These are phyloP conservation scores for Aramus guarauna DNA, from an alignment of 2,113 vertebrate genomes.

Conservation along the genomic window DNA sequence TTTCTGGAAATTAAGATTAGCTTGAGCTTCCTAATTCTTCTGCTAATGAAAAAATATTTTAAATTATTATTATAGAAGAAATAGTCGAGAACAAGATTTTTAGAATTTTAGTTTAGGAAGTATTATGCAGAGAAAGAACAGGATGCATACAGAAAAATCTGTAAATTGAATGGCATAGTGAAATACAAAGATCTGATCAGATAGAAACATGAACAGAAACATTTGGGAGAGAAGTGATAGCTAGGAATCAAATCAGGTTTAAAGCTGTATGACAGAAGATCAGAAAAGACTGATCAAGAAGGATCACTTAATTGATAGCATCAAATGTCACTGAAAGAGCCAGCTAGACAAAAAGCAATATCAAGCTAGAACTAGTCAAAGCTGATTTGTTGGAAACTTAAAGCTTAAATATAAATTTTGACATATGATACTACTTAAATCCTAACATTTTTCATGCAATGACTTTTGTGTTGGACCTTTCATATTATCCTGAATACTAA, in stretches of 20 bases:
- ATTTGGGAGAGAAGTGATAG: background rate
- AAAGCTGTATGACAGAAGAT: background rate
- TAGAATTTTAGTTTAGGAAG: background rate
- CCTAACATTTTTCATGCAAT: background rate
- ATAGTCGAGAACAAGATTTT: background rate
- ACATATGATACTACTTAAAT: background rate
- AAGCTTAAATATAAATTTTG: background rate
- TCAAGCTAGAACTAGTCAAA: background rate
- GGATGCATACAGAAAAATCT: background rate
- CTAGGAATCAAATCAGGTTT: background rate
- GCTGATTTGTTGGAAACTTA: background rate
- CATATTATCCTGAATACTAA: background rate
- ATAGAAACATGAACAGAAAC: background rate
- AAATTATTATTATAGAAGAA: background rate
- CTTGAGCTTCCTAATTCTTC: background rate
- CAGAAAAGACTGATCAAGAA: background rate
- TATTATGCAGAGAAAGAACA: background rate
- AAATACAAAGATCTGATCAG: background rate
- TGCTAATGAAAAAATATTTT: background rate
- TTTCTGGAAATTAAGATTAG: background rate
- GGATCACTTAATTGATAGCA: background rate
- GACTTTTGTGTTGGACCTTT: background rate
- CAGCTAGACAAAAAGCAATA: background rate
- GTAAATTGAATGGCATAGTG: background rate
- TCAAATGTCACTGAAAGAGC: background rate